These are phyloP conservation scores for Sparidentex hasta DNA, from an alignment of 2,797 vertebrate species.

Conservation along the genomic window DNA sequence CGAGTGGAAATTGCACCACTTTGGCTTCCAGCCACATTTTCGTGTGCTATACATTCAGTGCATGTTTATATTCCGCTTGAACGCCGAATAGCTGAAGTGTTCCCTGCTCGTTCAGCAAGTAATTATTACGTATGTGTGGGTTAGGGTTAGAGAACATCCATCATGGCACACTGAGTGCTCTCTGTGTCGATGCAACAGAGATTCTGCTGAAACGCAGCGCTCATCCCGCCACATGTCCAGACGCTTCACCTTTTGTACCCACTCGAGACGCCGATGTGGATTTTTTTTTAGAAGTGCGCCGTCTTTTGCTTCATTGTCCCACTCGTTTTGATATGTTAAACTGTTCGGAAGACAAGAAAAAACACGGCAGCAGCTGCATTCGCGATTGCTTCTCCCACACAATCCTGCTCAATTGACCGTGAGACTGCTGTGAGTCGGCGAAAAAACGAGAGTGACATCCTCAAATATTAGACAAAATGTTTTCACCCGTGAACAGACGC, in stretches of 20 bases:
- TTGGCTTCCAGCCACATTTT: neutral
- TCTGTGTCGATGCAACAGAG: neutral
- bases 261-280: slow-evolving; percentile 26
- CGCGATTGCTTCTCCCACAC: slow-evolving; percentile 59
- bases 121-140: neutral
- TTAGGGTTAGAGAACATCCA: neutral
- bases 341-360: slow-evolving; percentile 44
- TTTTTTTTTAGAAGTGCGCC: slow-evolving; percentile 8
- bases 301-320: slow-evolving; percentile 31
- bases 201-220: neutral
- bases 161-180: neutral
- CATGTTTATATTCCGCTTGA: neutral
- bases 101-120: neutral
- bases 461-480: slow-evolving; percentile 39
- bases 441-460: slow-evolving; percentile 59
- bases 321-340: slow-evolving; percentile 65
- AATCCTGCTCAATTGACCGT: slow-evolving; percentile 65
- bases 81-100: neutral
- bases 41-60: neutral
- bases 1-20: neutral
- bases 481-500: slow-evolving; percentile 27
- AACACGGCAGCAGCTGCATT: slow-evolving; percentile 56
- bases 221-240: slow-evolving; percentile 10
- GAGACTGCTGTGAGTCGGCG: slow-evolving; percentile 61
- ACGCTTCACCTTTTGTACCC: slow-evolving; percentile 29